Evolutionary conservation across 2,113 vertebrate species (phyloP).

Genomic region (Perca schrenkii): DNA sequence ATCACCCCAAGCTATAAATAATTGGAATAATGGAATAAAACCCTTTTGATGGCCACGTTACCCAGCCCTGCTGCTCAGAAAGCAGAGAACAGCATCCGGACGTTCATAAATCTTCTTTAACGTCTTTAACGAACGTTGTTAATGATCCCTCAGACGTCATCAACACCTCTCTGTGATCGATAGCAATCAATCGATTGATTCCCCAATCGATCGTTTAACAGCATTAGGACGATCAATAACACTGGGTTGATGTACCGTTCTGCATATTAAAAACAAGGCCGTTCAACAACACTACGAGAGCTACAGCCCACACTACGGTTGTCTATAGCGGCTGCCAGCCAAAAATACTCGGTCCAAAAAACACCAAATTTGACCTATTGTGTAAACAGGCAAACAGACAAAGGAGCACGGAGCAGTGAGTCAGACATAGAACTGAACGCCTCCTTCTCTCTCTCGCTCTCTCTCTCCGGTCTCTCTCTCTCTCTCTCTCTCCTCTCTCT

Average conservation of each 20-base stretch:
- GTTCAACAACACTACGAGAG: not conserved
- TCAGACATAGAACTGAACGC: conserved; percentile 32
- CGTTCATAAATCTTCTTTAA: not conserved
- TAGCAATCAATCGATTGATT: not conserved
- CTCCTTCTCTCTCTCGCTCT: not conserved
- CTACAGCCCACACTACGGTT: not conserved
- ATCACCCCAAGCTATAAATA: not conserved
- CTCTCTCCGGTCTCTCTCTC: not conserved
- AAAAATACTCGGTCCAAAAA: conserved; percentile 5
- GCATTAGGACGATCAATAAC: not conserved
- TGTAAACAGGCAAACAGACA: conserved; percentile 46
- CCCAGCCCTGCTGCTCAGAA: not conserved
- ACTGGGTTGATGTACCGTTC: not conserved
- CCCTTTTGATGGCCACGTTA: too few species aligned
- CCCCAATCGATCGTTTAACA: not conserved
- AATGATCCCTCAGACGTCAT: too few species aligned
- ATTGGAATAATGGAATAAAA: not conserved
- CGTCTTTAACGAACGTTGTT: not conserved
- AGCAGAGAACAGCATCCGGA: not conserved
- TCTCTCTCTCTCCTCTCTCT: not conserved
- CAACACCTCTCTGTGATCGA: not conserved
- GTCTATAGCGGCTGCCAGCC: not conserved
- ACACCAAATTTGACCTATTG: conserved; percentile 32
- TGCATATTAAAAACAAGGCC: not conserved
- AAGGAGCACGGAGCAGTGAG: conserved; percentile 38